Evolutionary conservation across 2,888 invertebrate species (phyloP).

Genomic region (Oscheius sp.): DNA sequence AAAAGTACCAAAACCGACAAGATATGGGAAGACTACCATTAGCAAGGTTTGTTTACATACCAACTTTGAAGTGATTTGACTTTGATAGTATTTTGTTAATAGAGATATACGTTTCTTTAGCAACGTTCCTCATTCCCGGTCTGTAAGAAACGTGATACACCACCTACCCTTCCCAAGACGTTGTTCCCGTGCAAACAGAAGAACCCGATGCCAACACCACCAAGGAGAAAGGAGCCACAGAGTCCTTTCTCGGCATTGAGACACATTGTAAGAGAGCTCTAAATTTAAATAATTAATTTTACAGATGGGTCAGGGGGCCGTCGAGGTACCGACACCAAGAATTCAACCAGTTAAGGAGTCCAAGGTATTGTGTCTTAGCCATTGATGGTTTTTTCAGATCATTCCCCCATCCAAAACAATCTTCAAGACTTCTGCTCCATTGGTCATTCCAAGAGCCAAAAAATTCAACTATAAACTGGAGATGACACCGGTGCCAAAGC

Average conservation of each 20-base stretch:
- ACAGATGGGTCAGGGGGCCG: not conserved
- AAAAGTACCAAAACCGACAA: not conserved
- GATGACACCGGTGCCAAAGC: not conserved
- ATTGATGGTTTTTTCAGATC: too few species aligned
- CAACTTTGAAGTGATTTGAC: not conserved
- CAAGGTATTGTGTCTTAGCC: too few species aligned
- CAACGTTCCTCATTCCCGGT: not conserved
- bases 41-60: not conserved
- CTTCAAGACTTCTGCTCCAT: not conserved
- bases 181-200: slow-evolving; percentile 7
- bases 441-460: not conserved
- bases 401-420: not conserved
- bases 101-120: not conserved
- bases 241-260: not conserved
- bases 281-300: not conserved
- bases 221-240: slow-evolving; percentile 6
- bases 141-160: slow-evolving; percentile 2
- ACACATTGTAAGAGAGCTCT: not conserved
- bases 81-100: not conserved
- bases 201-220: slow-evolving; percentile 9
- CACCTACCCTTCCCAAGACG: not conserved
- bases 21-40: not conserved
- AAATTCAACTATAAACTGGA: slow-evolving; percentile 19
- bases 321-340: not conserved
- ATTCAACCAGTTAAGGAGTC: not conserved